Evolutionary conservation across 2,113 vertebrate genomes (phyloP), one percentile per base, ranked within the genome.

Genomic region (Psophia crepitans): DNA sequence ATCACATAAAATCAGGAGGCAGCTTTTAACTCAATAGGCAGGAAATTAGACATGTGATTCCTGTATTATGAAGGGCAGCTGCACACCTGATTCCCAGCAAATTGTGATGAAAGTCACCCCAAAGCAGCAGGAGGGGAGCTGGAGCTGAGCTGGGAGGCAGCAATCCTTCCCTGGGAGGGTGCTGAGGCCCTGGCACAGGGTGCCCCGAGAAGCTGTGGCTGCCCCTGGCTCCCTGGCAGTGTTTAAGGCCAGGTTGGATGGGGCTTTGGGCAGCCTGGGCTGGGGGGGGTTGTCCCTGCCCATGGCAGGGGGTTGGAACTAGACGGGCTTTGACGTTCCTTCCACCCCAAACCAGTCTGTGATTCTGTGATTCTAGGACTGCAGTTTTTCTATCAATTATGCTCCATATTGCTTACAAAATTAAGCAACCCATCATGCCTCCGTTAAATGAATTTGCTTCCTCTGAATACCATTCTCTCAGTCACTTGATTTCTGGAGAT

Each of bases 401-500:
- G 41, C 84, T 54, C 23, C 12, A 2, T 56, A 91, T 83, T 87
- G 61, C 65, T 79, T 41, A 73, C 5, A 9, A 84, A 75, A 63
- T 83, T 37, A 48, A 93, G 76, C 48, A 84, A 32, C 92, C 78
- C 69, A 76, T 43, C 82, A 87, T 7, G 14, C 10, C 68, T 79
- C 76, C 64, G 27, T 30, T 74, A 93, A 97, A 93, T 17, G 83
- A 95, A 63, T 88, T 89, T 87, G 54, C 27, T 84, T 82, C 83
- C 87, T 90, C 87, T 81, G 87, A 75, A 92, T 94, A 48, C 58
- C 79, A 48, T 77, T 96, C 75, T 63, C 51, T 96, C 78, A 51
- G 48, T 54, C 44, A 68, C 65, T 90, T 86, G 85, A 90, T 96
- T 97, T 96, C 88, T 88, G 82, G 60, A 70, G 46, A 94, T 86